phyloP scores from a whole-genome alignment of 2,888 invertebrate species.

The Nebria salina region DNA sequence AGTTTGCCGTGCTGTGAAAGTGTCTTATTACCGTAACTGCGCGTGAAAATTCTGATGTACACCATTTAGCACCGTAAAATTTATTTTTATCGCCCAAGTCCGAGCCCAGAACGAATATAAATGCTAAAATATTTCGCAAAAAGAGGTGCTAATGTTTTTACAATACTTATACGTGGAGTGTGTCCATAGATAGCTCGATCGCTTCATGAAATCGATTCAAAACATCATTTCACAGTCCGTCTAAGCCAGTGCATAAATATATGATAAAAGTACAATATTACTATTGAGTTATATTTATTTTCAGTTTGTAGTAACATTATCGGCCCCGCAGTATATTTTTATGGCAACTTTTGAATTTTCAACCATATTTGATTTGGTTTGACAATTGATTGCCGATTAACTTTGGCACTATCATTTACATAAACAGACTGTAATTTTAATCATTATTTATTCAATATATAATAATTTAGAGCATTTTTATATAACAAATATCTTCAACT shows the following conservation, averaged over 20 bases:
- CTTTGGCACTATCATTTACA: too few relatives aligned
- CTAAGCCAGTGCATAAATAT: background rate
- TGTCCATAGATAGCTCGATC: background rate
- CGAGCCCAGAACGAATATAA: slow-evolving; percentile 35
- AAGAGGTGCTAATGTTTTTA: slow-evolving; percentile 5
- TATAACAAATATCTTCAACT: too few relatives aligned
- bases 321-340: background rate
- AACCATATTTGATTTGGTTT: too few relatives aligned
- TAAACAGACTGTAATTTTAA: too few relatives aligned
- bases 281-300: background rate
- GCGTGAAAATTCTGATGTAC: slow-evolving; percentile 38
- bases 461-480: too few relatives aligned
- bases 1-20: slow-evolving; percentile 27
- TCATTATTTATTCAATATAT: too few relatives aligned
- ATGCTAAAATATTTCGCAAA: slow-evolving; percentile 32
- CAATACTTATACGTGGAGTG: background rate
- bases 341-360: background rate
- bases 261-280: background rate
- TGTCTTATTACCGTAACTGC: slow-evolving; percentile 21
- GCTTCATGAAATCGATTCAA: background rate
- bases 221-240: background rate
- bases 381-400: too few relatives aligned
- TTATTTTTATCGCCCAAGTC: slow-evolving; percentile 39
- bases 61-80: slow-evolving; percentile 30
- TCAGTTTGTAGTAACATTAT: background rate